A percentile compares a stretch with the other conserved stretches of the same genome.
phyloP scores from a whole-genome alignment of 2,888 invertebrate species.

The Suillia variegata region DNA sequence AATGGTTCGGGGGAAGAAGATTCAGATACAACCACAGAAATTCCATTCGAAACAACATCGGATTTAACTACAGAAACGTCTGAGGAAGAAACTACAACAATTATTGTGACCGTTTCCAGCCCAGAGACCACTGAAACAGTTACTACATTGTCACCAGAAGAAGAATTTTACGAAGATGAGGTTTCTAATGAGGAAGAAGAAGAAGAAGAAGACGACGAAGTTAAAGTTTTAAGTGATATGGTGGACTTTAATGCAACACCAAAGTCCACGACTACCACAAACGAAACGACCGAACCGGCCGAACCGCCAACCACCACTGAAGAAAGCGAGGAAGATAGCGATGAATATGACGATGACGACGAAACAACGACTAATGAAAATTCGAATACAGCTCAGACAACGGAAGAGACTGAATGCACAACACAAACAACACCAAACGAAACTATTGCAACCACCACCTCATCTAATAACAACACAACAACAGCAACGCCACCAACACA shows the following conservation, averaged over 20 bases:
- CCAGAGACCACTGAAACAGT: no score
- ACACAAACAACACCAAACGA: constrained; percentile 10
- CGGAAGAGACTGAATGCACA: background rate
- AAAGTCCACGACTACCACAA: background rate
- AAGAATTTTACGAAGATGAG: no score
- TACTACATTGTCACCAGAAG: no score
- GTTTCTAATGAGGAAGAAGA: no score
- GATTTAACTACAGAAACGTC: no score
- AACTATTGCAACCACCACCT: no score
- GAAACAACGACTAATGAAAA: constrained; percentile 3
- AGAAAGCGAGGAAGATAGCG: background rate
- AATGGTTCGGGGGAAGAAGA: background rate
- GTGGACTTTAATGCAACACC: background rate
- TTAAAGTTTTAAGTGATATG: background rate
- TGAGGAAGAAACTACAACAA: constrained; percentile 3
- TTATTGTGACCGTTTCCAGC: background rate
- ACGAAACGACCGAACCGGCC: background rate
- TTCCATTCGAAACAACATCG: no score
- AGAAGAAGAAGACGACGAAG: background rate
- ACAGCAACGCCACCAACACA: constrained; percentile 9
- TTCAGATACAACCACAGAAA: background rate
- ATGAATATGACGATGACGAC: background rate
- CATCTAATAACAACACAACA: background rate
- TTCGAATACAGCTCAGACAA: background rate
- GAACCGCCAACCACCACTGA: background rate